A percentile compares a stretch with the other conserved stretches of the same genome.
phyloP scores from a whole-genome alignment of 2,113 vertebrate species.

The Macrotus californicus region DNA sequence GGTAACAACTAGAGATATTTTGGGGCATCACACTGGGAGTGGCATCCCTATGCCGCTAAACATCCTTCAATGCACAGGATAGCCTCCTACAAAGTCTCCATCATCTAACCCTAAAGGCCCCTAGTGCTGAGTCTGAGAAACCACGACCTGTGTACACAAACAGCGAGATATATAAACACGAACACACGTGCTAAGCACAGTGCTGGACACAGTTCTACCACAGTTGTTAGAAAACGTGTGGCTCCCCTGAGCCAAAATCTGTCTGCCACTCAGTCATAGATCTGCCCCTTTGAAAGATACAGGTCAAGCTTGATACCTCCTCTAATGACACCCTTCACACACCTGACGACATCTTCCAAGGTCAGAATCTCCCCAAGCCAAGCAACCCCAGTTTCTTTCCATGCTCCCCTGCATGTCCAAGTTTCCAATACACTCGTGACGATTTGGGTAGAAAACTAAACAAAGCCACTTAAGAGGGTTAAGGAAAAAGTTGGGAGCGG shows the following conservation, averaged over 20 bases:
- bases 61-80: rapidly evolving
- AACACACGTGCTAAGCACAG: too few relatives aligned
- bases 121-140: not conserved
- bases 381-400: not conserved
- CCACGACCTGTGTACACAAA: rapidly evolving
- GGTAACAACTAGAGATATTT: not conserved
- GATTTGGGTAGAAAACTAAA: not conserved
- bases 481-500: rapidly evolving
- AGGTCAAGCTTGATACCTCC: not conserved
- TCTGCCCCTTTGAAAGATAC: not conserved
- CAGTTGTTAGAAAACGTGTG: not conserved
- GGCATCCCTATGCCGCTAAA: not conserved
- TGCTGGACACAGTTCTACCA: not conserved
- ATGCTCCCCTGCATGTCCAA: too few relatives aligned
- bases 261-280: not conserved
- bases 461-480: not conserved
- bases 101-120: too few relatives aligned
- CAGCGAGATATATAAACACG: not conserved
- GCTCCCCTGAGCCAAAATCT: not conserved
- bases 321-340: not conserved
- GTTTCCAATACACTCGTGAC: not conserved
- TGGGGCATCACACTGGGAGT: not conserved
- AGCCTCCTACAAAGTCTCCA: not conserved
- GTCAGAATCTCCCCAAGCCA: not conserved
- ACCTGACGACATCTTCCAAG: not conserved